Percentiles rank a stretch among this genome's conserved stretches.
These are phyloP conservation scores for Ernsta delagoae DNA, from an alignment of 2,888 invertebrate genomes.

Conservation along the genomic window DNA sequence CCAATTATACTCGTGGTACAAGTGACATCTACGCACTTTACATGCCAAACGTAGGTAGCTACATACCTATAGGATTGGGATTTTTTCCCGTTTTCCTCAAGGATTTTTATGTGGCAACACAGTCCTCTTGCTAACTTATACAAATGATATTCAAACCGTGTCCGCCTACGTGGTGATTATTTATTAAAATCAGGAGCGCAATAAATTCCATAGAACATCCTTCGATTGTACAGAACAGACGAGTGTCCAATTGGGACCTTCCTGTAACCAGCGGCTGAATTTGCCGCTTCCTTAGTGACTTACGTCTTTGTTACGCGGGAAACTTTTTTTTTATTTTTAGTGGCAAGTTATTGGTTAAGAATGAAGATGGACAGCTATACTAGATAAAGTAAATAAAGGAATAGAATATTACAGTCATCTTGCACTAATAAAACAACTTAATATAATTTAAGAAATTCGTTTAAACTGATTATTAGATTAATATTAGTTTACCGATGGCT, in stretches of 20 bases:
- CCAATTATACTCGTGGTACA: too few species aligned
- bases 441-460: too few species aligned
- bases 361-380: too few species aligned
- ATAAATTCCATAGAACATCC: slow-evolving; percentile 76
- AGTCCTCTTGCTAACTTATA: slow-evolving; percentile 41
- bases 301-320: slow-evolving; percentile 10
- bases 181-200: slow-evolving; percentile 56
- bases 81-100: neutral
- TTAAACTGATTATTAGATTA: too few species aligned
- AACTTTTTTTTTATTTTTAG: neutral
- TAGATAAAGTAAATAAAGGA: too few species aligned
- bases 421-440: too few species aligned
- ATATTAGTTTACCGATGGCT: too few species aligned
- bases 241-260: slow-evolving; percentile 38
- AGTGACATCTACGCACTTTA: too few species aligned
- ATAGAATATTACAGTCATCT: too few species aligned
- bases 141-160: slow-evolving; percentile 69
- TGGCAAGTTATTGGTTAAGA: neutral
- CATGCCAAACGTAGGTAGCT: too few species aligned
- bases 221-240: slow-evolving; percentile 64
- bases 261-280: slow-evolving; percentile 31
- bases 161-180: slow-evolving; percentile 68
- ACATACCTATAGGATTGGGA: too few species aligned
- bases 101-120: slow-evolving; percentile 22
- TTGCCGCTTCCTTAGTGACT: slow-evolving; percentile 19